These are phyloP conservation scores for Clarias laeviceps DNA, from an alignment of 2,797 vertebrate species.

Conservation along the genomic window DNA sequence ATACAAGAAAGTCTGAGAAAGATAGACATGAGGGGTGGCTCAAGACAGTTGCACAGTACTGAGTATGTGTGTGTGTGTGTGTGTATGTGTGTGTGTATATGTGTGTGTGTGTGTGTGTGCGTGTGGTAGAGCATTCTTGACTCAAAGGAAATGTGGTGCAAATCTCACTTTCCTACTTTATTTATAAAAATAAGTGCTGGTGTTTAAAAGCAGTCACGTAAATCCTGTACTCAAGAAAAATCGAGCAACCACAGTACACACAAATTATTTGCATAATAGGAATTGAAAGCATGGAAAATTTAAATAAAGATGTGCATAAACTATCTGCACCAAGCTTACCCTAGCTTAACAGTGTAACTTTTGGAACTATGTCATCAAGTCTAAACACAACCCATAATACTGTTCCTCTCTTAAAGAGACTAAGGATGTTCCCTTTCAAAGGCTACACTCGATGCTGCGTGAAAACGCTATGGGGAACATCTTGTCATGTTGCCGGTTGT, in stretches of 20 bases:
- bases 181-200: background rate
- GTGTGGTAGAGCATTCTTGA: background rate
- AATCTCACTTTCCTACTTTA: background rate
- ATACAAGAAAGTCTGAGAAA: no score
- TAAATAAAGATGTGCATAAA: background rate
- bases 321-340: background rate
- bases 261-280: background rate
- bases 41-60: no score
- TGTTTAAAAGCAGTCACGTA: background rate
- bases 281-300: background rate
- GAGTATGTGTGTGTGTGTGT: no score
- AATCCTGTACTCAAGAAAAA: background rate
- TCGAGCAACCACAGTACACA: background rate
- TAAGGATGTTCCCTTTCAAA: no score
- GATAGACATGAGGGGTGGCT: no score
- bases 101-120: no score
- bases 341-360: background rate
- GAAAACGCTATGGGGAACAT: no score
- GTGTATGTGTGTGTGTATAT: no score
- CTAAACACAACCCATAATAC: background rate
- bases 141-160: background rate
- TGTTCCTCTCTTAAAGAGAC: background rate
- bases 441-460: no score
- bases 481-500: no score
- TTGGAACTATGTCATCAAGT: background rate